Evolutionary conservation across 2,113 vertebrate species (phyloP), one percentile per base, ranked within the genome.

Genomic region (Callopanchax toddi): DNA sequence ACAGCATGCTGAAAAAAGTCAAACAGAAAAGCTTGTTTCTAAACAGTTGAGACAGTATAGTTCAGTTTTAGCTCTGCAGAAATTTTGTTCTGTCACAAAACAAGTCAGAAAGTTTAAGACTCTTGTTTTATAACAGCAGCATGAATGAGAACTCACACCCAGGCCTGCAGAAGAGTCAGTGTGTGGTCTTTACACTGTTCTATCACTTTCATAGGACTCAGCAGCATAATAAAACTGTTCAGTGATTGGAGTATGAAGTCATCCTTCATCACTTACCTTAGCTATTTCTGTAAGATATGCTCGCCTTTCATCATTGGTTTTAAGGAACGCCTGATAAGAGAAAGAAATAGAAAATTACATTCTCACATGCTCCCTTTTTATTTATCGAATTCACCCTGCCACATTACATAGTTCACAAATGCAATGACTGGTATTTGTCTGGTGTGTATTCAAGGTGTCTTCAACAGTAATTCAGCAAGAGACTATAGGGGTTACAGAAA

Each of bases 271-370:
- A n/a, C 81, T 92, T 90, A 96, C 95, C 92, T 91, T 92, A 29
- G 92, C 87, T 26, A 96, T 93, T 89, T 95, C 93, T 8, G 92
- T 86, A 43, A 95, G 78, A 69, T 93, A 96, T 0, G 79, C 84
- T 45, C 67, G 76, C 11, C 82, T 78, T 76, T 96, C 93, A 52
- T 90, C 91, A 25, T 93, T 95, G 83, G 91, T 91, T 83, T 89
- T 95, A 73, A 92, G 92, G 79, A 95, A 96, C 20, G 92, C 93
- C 95, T 97, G 56, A 65, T 11, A 53, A 59, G 44, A 3, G 43
- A 62, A 49, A 66, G 29, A 73, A 66, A 82, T 36, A 79, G 10
- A 53, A 18, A 20, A 25, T 3, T n/a, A 54, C 23, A 37, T 17
- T 4, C 40, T 71, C n/a, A 71, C 22, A 57, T 32, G 26, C 8